These are phyloP conservation scores for Taeniopygia guttata DNA, from an alignment of 2,797 vertebrate species.

Conservation along the genomic window DNA sequence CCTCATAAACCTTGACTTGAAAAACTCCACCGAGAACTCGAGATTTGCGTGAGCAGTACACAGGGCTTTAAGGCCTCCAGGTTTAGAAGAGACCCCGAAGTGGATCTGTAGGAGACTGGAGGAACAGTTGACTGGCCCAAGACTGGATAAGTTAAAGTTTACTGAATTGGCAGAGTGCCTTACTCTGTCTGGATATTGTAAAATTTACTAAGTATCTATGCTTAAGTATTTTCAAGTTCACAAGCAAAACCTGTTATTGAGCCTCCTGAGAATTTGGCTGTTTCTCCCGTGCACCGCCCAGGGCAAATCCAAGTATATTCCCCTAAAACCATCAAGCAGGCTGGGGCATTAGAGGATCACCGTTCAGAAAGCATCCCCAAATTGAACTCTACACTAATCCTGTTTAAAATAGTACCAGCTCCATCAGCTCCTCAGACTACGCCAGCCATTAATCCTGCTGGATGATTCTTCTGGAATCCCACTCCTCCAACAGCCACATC, in stretches of 20 bases:
- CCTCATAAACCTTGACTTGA: neutral
- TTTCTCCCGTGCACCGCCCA: rapidly evolving
- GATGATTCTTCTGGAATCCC: neutral
- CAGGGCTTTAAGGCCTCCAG: neutral
- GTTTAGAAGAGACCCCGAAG: neutral
- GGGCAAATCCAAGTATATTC: neutral
- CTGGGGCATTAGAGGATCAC: neutral
- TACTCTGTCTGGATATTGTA: neutral
- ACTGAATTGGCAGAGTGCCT: neutral
- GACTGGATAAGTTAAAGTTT: neutral
- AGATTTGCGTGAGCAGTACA: neutral
- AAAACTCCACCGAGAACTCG: neutral
- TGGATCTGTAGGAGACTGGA: neutral
- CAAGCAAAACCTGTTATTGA: neutral
- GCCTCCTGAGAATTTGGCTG: neutral
- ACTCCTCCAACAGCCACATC: neutral
- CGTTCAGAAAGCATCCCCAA: neutral
- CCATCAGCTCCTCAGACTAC: neutral
- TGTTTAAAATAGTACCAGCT: neutral
- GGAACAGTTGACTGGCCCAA: neutral
- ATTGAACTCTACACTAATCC: neutral
- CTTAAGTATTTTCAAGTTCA: neutral
- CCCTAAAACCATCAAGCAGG: neutral
- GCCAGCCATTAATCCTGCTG: neutral
- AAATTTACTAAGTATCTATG: neutral